A percentile compares a stretch with the other conserved stretches of the same genome.
phyloP scores from a whole-genome alignment of 2,888 invertebrate genomes.

The Noctua janthe region DNA sequence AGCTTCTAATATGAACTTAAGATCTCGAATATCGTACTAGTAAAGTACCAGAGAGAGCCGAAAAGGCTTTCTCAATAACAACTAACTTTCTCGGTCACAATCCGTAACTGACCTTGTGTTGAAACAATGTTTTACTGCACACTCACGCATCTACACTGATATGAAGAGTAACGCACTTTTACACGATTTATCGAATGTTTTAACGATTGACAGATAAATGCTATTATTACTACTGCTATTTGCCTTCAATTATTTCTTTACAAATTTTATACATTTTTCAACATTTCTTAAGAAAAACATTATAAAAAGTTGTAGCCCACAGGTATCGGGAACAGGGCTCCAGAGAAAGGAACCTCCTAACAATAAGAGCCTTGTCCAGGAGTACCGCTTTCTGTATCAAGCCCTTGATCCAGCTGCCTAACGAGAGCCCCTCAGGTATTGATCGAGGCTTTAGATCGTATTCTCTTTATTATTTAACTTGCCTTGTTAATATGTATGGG shows the following conservation, averaged over 20 bases:
- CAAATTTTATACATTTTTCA: too few relatives aligned
- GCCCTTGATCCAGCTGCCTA: too few relatives aligned
- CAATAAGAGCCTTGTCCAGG: too few relatives aligned
- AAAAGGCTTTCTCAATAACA: conserved; percentile 45
- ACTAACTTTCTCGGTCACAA: conserved; percentile 38
- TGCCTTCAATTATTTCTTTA: too few relatives aligned
- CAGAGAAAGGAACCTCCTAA: too few relatives aligned
- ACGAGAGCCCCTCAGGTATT: too few relatives aligned
- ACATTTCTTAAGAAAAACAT: too few relatives aligned
- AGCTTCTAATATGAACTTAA: neutral
- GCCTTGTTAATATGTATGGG: neutral
- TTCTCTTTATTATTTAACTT: neutral
- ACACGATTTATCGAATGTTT: neutral
- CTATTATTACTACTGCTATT: too few relatives aligned
- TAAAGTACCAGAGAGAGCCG: conserved; percentile 2
- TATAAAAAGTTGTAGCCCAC: too few relatives aligned
- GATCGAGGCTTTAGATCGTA: neutral
- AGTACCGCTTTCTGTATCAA: too few relatives aligned
- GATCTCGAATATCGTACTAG: neutral
- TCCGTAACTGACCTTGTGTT: conserved; percentile 37
- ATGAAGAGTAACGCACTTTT: neutral
- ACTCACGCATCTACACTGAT: conserved; percentile 8
- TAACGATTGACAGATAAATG: conserved; percentile 1
- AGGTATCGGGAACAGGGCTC: too few relatives aligned
- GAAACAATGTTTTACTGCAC: conserved; percentile 39